Conservation (phyloP, 2,113 vertebrate genomes). For the Pantherophis guttatus region DNA sequence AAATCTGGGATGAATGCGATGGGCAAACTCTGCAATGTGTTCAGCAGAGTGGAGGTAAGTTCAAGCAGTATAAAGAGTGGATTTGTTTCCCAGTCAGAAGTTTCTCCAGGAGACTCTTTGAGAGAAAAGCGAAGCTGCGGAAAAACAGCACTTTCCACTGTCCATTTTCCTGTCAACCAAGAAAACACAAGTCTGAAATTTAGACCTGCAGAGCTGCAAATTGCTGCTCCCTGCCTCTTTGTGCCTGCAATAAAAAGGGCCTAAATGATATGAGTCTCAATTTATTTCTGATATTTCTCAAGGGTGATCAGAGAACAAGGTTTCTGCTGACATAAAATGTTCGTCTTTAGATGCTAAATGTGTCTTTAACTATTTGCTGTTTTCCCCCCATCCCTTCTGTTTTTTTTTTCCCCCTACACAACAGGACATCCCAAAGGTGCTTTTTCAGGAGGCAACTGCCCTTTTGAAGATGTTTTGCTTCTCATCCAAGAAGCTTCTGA, state of each 20-base stretch:
- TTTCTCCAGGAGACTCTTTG: background rate
- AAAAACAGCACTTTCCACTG: background rate
- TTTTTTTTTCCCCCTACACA: background rate
- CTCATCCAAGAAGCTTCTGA: too few species aligned
- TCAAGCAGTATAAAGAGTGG: background rate
- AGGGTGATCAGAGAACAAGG: constrained; percentile 30
- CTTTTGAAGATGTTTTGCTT: too few species aligned
- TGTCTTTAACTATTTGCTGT: constrained; percentile 28
- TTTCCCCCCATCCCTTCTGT: background rate
- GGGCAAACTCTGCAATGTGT: background rate
- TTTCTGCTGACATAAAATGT: constrained; percentile 31
- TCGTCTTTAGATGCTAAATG: background rate
- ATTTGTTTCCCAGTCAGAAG: rapidly evolving
- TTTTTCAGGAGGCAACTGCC: too few species aligned
- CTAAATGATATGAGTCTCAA: constrained; percentile 35
- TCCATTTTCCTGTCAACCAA: background rate
- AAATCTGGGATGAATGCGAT: background rate
- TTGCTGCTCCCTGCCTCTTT: background rate
- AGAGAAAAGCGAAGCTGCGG: background rate
- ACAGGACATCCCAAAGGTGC: background rate
- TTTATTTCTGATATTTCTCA: constrained; percentile 53
- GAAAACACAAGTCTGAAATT: constrained; percentile 18
- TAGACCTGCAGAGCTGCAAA: background rate
- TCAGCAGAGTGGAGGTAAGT: rapidly evolving
- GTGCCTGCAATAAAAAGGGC: constrained; percentile 11